Conservation (phyloP, 2,888 invertebrate species). For the Tinea pellionella region DNA sequence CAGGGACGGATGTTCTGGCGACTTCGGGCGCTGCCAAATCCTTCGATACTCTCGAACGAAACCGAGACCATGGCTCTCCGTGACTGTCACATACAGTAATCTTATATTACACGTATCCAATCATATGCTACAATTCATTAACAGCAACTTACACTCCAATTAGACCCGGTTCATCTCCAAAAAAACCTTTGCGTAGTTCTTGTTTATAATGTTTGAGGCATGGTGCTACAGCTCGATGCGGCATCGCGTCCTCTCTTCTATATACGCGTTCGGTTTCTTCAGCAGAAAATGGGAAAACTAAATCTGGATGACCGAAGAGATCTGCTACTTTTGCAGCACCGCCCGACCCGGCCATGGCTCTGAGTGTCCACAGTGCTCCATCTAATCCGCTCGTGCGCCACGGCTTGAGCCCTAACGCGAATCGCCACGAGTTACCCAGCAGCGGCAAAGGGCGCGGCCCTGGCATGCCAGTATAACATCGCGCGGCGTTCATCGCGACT, state of each 20-base stretch:
- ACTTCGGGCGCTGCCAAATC: conserved; percentile 83
- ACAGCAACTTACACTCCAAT: conserved; percentile 76
- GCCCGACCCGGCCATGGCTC: conserved; percentile 57
- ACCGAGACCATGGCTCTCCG: conserved; percentile 87
- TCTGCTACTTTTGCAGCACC: conserved; percentile 74
- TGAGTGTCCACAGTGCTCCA: conserved; percentile 58
- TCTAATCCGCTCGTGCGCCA: conserved; percentile 66
- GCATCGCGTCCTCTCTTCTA: conserved; percentile 75
- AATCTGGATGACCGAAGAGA: conserved; percentile 80
- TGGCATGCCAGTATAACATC: conserved; percentile 75
- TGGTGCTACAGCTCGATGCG: conserved; percentile 79
- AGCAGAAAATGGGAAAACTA: conserved; percentile 79
- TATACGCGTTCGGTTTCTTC: conserved; percentile 79
- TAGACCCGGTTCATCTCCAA: conserved; percentile 77
- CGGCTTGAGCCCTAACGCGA: conserved; percentile 68
- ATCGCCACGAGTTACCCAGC: conserved; percentile 84
- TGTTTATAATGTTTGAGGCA: conserved; percentile 79
- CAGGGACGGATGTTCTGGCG: conserved; percentile 79
- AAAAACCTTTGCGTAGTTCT: conserved; percentile 75
- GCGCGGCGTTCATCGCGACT: conserved; percentile 50
- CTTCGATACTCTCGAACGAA: conserved; percentile 86
- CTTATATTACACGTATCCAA: not conserved
- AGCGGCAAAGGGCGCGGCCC: conserved; percentile 80
- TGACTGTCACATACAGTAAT: conserved; percentile 68
- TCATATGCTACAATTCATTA: not conserved